A percentile compares a stretch with the other conserved stretches of the same genome.
These are phyloP conservation scores for Argopecten irradians DNA, from an alignment of 1,140 invertebrate genomes.

Conservation along the genomic window DNA sequence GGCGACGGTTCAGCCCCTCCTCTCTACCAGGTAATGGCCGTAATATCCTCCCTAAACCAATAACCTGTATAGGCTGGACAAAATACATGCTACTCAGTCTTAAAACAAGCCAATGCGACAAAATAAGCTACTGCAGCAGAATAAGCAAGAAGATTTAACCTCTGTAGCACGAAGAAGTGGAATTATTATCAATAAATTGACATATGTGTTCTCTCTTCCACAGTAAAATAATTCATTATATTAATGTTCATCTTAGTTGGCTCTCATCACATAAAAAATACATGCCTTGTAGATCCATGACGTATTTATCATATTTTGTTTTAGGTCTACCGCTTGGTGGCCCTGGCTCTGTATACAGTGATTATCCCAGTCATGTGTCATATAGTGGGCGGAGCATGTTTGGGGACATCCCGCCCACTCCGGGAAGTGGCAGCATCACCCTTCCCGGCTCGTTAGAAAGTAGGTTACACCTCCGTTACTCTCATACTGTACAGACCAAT, in stretches of 20 bases:
- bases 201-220: too few species aligned
- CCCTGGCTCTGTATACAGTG: slow-evolving; percentile 56
- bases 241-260: too few species aligned
- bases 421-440: slow-evolving; percentile 76
- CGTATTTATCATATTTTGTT: slow-evolving; percentile 25
- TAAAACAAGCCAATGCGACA: background rate
- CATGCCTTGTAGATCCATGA: background rate
- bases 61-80: background rate
- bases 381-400: slow-evolving; percentile 68
- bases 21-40: slow-evolving; percentile 60
- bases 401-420: slow-evolving; percentile 73
- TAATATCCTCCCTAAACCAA: background rate
- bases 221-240: too few species aligned
- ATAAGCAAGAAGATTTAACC: too few species aligned
- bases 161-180: too few species aligned
- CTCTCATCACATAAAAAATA: background rate
- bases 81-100: background rate
- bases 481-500: too few species aligned
- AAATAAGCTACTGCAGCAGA: too few species aligned
- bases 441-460: slow-evolving; percentile 75
- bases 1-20: slow-evolving; percentile 63
- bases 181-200: too few species aligned
- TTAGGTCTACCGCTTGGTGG: slow-evolving; percentile 60
- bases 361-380: slow-evolving; percentile 58
- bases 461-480: slow-evolving; percentile 53